Base-by-base conservation (phyloP, 2,113 vertebrate genomes). In the Eonycteris spelaea region DNA sequence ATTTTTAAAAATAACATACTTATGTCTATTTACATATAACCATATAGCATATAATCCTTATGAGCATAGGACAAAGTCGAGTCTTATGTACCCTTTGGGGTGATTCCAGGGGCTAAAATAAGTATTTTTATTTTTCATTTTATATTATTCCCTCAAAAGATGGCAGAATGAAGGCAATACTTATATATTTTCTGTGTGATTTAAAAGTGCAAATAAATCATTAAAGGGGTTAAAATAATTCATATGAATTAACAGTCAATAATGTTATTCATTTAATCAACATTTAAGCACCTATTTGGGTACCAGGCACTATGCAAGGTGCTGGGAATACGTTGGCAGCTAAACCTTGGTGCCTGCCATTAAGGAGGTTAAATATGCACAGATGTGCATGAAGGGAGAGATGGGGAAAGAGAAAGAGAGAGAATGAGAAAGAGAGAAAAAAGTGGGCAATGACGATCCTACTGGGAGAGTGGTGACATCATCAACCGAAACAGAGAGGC, bases 151-250 rank as follows among this genome's bases (percentile, higher is more conserved):
- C 55, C 16, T 48, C 12, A 26, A 65, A 85, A 86, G 13, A 67
- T 80, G 22, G 6, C 10, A 90, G 45, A 92, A 79, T 84, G 33
- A 57, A 85, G n/a, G n/a, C 21, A 85, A 28, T 74, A 75, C 53
- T 92, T 57, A 28, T 45, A 30, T 40, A 51, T 79, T 96, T 92
- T 73, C 45, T 70, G 30, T 38, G 16, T 88, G 15, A 16, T 75
- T 79, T 90, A 57, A 75, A 96, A 79, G 48, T 65, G 13, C 57
- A 75, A 86, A 59, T 30, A 94, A 75, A 77, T 70, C 57, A 93
- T 15, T 70, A 70, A 74, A 73, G 59, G 9, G 11, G 24, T 68
- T 26, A 67, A n/a, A 86, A 75, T 18, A 83, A 87, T 82, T 61
- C 8, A 19, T 94, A 13, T 35, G 21, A 74, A 51, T 59, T 86